A percentile compares a stretch with the other conserved stretches of the same genome.
phyloP scores from a whole-genome alignment of 2,113 vertebrate species.

The Chiloscyllium plagiosum region DNA sequence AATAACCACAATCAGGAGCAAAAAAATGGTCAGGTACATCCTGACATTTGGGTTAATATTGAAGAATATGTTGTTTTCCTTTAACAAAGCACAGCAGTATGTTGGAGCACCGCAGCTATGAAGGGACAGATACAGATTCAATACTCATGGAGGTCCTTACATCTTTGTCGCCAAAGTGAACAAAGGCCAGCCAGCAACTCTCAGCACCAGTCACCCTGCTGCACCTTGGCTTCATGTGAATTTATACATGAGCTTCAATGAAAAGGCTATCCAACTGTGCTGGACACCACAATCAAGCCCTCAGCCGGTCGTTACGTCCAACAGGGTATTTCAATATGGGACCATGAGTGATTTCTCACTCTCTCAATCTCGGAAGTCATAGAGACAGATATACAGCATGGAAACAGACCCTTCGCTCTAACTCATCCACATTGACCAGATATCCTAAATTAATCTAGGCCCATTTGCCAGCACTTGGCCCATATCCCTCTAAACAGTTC shows the following conservation, averaged over 20 bases:
- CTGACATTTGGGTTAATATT: not conserved
- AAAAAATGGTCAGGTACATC: not conserved
- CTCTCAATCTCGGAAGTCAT: not conserved
- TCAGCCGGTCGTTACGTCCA: not conserved
- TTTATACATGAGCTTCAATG: no score
- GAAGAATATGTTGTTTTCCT: not conserved
- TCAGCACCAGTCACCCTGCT: not conserved
- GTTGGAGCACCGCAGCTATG: not conserved
- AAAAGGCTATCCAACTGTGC: not conserved
- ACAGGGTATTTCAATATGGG: not conserved
- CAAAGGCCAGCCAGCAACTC: not conserved
- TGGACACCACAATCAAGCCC: not conserved
- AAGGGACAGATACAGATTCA: not conserved
- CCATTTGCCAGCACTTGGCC: no score
- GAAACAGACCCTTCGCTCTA: no score
- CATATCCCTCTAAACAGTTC: no score
- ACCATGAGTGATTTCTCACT: not conserved
- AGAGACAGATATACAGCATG: no score
- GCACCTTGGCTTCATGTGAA: no score
- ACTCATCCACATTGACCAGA: no score
- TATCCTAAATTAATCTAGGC: no score
- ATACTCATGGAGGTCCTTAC: not conserved
- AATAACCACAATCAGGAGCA: not conserved
- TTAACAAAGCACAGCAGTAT: not conserved
- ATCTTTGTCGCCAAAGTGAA: not conserved